A percentile compares a stretch with the other conserved stretches of the same genome.
phyloP scores from a whole-genome alignment of 2,888 invertebrate species.

The Brachyopa scutellaris region DNA sequence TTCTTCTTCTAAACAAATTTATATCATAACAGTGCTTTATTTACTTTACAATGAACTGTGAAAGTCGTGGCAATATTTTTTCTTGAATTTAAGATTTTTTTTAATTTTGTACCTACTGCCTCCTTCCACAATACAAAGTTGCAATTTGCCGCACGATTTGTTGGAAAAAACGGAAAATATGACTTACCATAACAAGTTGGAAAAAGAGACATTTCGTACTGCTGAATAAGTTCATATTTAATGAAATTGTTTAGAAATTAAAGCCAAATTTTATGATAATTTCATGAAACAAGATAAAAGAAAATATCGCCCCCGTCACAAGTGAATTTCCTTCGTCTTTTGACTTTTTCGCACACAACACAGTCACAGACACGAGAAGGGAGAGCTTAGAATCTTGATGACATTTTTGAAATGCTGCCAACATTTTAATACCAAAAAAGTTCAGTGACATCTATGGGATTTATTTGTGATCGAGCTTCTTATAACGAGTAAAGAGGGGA shows the following conservation, averaged over 20 bases:
- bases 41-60: conserved; percentile 17
- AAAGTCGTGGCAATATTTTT: conserved; percentile 62
- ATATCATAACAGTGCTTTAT: conserved; percentile 1
- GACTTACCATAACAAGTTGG: conserved; percentile 76
- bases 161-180: neutral
- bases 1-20: neutral
- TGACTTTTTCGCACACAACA: conserved; percentile 48
- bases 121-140: too few species aligned
- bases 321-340: conserved; percentile 24
- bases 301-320: conserved; percentile 51
- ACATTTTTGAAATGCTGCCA: conserved; percentile 50
- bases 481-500: too few species aligned
- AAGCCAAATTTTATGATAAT: conserved; percentile 36
- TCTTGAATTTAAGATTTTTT: conserved; percentile 35
- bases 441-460: conserved; percentile 30
- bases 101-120: too few species aligned
- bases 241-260: conserved; percentile 19
- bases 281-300: conserved; percentile 59
- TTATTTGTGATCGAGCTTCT: too few species aligned
- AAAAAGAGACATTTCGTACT: conserved; percentile 76
- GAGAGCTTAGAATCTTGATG: conserved; percentile 33
- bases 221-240: conserved; percentile 76
- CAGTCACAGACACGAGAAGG: too few species aligned
- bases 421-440: neutral
- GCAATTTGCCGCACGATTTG: conserved; percentile 41